phyloP scores from a whole-genome alignment of 37 sponge, comb jelly and placozoan species.

The Mnemiopsis leidyi region DNA sequence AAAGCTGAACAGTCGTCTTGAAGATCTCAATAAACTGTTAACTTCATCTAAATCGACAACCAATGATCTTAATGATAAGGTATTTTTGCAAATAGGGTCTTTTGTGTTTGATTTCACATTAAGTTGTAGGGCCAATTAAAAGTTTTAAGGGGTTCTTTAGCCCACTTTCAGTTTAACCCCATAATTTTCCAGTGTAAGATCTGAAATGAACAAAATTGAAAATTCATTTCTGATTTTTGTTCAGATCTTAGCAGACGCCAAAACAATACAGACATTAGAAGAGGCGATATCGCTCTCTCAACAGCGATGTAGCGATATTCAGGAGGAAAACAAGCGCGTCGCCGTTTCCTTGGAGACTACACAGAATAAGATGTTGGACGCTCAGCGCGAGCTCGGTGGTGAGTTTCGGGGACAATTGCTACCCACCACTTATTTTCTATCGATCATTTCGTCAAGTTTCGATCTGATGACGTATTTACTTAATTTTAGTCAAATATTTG shows the following conservation, averaged over 20 bases:
- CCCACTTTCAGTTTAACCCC: too few species aligned
- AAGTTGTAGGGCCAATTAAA: too few species aligned
- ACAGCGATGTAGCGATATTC: constrained; percentile 33
- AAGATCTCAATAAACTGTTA: constrained; percentile 7
- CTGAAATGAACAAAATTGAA: too few species aligned
- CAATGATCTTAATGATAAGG: constrained; percentile 39
- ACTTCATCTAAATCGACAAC: constrained; percentile 12
- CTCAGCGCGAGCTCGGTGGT: constrained; percentile 53
- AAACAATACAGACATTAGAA: constrained; percentile 17
- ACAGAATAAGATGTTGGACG: constrained; percentile 1
- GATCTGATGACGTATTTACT: neutral
- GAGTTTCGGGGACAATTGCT: neutral
- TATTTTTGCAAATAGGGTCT: too few species aligned
- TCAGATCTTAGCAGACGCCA: constrained; percentile 20
- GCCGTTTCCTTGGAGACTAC: neutral
- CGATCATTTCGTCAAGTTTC: too few species aligned
- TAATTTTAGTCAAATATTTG: neutral
- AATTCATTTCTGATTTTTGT: too few species aligned
- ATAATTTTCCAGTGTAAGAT: too few species aligned
- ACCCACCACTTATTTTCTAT: too few species aligned
- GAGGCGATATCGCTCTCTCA: constrained; percentile 24
- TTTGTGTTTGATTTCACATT: too few species aligned
- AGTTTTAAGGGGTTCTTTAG: too few species aligned
- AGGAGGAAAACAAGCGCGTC: constrained; percentile 20
- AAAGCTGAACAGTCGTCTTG: neutral